Evolutionary conservation across 2,888 invertebrate genomes (phyloP).

Genomic region (Eugnorisma glareosa): DNA sequence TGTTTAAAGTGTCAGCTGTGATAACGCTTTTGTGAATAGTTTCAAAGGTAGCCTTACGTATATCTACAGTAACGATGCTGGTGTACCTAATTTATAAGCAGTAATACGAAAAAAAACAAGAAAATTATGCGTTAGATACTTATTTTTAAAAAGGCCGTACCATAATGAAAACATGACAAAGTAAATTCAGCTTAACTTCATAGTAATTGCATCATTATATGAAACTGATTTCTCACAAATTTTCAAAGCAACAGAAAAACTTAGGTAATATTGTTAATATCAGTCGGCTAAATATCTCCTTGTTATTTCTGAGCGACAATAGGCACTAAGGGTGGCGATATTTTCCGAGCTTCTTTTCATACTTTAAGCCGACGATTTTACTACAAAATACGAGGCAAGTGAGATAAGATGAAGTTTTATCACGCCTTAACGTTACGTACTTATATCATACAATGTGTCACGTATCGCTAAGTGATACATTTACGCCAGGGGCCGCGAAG

Average conservation of each 20-base stretch:
- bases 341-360: constrained; percentile 23
- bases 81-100: neutral
- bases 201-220: neutral
- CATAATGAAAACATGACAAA: neutral
- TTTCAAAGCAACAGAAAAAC: neutral
- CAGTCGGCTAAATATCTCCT: neutral
- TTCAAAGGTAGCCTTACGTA: neutral
- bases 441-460: constrained; percentile 51
- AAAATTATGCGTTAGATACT: neutral
- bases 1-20: constrained; percentile 44
- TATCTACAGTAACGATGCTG: constrained; percentile 2
- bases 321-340: constrained; percentile 1
- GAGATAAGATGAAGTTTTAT: constrained; percentile 55
- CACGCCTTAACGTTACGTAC: constrained; percentile 40
- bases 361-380: constrained; percentile 17
- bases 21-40: constrained; percentile 37
- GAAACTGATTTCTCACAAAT: neutral
- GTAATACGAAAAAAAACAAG: neutral
- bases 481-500: constrained; percentile 36
- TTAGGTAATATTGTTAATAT: neutral
- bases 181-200: neutral
- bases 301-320: constrained; percentile 6
- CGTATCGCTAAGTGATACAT: constrained; percentile 57
- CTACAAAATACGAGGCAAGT: constrained; percentile 37
- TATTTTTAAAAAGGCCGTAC: neutral